Base-by-base conservation (phyloP, 2,113 vertebrate genomes). In the Agapornis roseicollis region DNA sequence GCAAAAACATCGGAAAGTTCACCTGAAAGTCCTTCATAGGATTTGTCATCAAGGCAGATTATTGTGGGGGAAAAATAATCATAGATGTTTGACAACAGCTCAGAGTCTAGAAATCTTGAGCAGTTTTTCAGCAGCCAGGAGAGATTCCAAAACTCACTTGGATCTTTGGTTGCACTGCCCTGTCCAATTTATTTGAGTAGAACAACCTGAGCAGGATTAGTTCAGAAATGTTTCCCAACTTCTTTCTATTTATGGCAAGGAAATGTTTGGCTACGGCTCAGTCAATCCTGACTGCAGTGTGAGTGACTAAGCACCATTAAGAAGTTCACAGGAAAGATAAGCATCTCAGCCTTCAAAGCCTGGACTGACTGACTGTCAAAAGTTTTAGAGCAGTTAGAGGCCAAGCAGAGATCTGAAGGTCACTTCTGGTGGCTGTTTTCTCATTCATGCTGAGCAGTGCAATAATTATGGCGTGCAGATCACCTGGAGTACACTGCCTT, bases 281-380 rank as follows among this genome's bases (percentile, higher is more conserved):
- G 89, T 85, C 0, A 0, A 70, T 80, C 69, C 69, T 90, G 70
- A 95, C 89, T 81, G 94, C 94, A 93, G 65, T 53, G 72, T 87
- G 74, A 93, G 82, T 96, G 94, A 95, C 95, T 96, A 96, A 96
- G 95, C 91, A 95, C 52, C 86, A 76, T 72, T 93, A 89, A 86
- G 88, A 92, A 79, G 65, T 89, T 87, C 56, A 92, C 73, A 65
- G 91, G 65, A 76, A 94, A 76, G 73, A 27, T 90, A 74, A 95
- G 61, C 11, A 15, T 61, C 39, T 82, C 90, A 90, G 52, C 68
- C 77, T 92, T 94, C 83, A 86, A 90, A 96, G 89, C 39, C 80
- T 92, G 69, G 72, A 55, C 3, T 93, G 83, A 97, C 71, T 82
- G 68, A 80, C 64, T 93, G 90, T 84, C 77, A 79, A 78, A 94